Base-by-base conservation (phyloP, 2,888 invertebrate species). In the Byasa hedistus region DNA sequence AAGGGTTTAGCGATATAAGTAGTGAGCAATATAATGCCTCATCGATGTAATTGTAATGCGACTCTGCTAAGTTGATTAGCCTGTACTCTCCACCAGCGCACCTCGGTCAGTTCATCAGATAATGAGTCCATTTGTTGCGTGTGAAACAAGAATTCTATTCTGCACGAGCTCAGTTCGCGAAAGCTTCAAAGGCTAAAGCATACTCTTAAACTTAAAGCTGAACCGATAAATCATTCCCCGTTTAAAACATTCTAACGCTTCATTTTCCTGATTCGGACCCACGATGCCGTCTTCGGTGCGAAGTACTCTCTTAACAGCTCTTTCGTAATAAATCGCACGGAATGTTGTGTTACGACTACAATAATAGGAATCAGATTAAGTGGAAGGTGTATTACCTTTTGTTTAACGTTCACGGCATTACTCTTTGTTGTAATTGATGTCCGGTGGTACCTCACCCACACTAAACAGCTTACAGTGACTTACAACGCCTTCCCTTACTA, bases 141-240 rank as follows among this genome's bases (percentile, higher is more conserved):
- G 91, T 86, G 90, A 91, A 91, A 90, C 89, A 85, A 85, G 90
- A 87, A 90, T 89, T 86, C 85, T 85, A 89, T 87, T 88, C 85
- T 81, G 88, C 87, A 88, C 88, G 87, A 87, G 82, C 80, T 79
- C 75, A 76, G 76, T 79, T 84, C 83, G 83, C 84, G 83, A 84
- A 86, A 86, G 84, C 85, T 85, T 89, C 87, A 86, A 85, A 86
- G 83, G 77, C 76, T 76, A 73, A 72, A 69, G 72, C 80, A 17
- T 22, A 71, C 80, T 82, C 79, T 79, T 78, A 78, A 82, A 79
- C 80, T 77, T 77, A 67, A 74, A 78, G 81, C 79, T 79, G 78
- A 70, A 72, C 75, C 81, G 76, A 78, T 80, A 79, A 80, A 81
- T 80, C 80, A 80, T 79, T 73, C 67, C 75, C 75, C 76, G 76